phyloP scores from a whole-genome alignment of 2,113 vertebrate genomes.

The Neolamprologus tretocephalus region DNA sequence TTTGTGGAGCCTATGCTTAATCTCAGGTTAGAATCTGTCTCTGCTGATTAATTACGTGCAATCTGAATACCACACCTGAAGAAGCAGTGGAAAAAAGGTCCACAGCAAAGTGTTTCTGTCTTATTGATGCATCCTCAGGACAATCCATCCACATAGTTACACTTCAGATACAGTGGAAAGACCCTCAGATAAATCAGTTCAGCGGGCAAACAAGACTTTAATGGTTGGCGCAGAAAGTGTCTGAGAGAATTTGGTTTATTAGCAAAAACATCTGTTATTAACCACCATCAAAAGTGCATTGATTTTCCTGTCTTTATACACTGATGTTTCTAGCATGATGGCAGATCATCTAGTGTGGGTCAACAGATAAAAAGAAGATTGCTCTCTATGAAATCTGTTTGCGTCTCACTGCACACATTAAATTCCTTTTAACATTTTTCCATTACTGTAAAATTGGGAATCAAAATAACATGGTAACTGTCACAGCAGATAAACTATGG shows the following conservation, averaged over 20 bases:
- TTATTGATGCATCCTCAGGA: conserved; percentile 4
- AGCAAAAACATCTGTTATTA: neutral
- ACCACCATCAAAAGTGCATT: neutral
- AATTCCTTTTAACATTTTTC: neutral
- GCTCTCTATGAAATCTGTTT: neutral
- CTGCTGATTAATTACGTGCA: conserved; percentile 42
- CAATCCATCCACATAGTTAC: neutral
- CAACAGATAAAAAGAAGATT: neutral
- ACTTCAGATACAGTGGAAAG: neutral
- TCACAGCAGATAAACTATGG: neutral
- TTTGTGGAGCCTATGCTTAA: neutral
- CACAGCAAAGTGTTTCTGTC: conserved; percentile 2
- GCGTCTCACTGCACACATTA: neutral
- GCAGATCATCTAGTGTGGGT: neutral
- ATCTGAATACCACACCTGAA: conserved; percentile 59
- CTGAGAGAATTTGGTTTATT: neutral
- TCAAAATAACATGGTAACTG: neutral
- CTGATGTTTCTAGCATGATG: neutral
- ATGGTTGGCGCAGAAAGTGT: neutral
- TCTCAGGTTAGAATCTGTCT: neutral
- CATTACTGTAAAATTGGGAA: neutral
- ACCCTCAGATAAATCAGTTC: neutral
- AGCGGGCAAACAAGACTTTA: neutral
- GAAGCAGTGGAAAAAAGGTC: neutral
- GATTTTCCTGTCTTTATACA: neutral